Percentiles rank a stretch among this genome's conserved stretches.
These are phyloP conservation scores for Sthenelais limicola DNA, from an alignment of 2,888 invertebrate species.

Conservation along the genomic window DNA sequence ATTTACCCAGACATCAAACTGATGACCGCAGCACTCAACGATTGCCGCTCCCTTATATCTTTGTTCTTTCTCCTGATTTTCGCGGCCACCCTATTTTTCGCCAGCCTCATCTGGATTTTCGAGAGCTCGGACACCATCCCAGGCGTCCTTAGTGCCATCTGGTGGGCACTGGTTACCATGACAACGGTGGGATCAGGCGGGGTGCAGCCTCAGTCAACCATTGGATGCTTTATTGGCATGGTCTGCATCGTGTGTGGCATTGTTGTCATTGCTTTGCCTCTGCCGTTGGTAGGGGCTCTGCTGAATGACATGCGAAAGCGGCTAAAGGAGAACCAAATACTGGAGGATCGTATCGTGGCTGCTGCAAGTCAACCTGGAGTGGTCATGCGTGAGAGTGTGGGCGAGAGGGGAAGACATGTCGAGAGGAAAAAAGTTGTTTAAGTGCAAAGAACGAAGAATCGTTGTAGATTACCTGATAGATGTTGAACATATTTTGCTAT, in stretches of 20 bases:
- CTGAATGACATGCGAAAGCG: background rate
- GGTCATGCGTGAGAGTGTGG: too few relatives aligned
- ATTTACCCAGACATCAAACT: slow-evolving; percentile 17
- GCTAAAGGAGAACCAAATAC: slow-evolving; percentile 14
- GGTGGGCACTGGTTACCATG: slow-evolving; percentile 24
- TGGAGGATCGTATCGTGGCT: too few relatives aligned
- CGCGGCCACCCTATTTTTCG: slow-evolving; percentile 7
- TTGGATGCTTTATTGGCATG: background rate
- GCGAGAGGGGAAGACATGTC: background rate
- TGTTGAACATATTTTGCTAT: too few relatives aligned
- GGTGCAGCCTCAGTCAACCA: background rate
- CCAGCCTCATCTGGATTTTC: background rate
- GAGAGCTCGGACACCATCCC: slow-evolving; percentile 1
- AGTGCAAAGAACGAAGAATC: too few relatives aligned
- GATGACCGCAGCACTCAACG: background rate
- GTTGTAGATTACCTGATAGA: too few relatives aligned
- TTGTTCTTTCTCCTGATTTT: background rate
- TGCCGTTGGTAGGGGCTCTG: background rate
- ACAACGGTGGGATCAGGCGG: slow-evolving; percentile 22
- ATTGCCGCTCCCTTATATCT: background rate
- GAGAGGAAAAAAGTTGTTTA: too few relatives aligned
- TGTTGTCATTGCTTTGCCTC: slow-evolving; percentile 10
- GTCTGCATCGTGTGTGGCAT: slow-evolving; percentile 5
- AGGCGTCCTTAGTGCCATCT: slow-evolving; percentile 20
- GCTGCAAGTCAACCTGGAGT: too few relatives aligned